phyloP scores from a whole-genome alignment of 1,140 invertebrate species.

The Ceratosolen fusciceps region DNA sequence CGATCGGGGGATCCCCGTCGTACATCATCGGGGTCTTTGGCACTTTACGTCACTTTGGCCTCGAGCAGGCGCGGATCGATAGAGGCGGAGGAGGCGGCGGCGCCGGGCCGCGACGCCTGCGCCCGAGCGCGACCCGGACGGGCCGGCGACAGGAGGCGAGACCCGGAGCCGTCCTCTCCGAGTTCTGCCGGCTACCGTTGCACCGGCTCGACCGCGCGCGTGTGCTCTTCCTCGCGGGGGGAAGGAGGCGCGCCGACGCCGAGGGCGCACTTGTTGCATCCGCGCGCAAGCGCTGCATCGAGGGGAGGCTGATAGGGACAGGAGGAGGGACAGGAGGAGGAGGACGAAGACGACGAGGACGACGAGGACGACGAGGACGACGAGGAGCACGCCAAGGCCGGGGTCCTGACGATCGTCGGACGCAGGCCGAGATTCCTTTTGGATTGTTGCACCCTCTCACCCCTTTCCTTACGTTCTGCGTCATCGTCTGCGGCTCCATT shows the following conservation, averaged over 20 bases:
- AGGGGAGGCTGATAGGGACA: too few relatives aligned
- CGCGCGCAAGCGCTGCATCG: not conserved
- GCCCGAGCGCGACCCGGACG: not conserved
- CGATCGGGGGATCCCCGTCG: conserved; percentile 3
- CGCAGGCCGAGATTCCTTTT: not conserved
- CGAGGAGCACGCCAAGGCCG: conserved; percentile 1
- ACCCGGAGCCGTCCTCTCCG: not conserved
- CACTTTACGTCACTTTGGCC: not conserved
- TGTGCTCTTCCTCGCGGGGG: not conserved
- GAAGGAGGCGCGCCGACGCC: not conserved
- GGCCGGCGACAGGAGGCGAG: not conserved
- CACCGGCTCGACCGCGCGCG: not conserved
- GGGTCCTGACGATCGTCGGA: not conserved
- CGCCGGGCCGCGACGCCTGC: conserved; percentile 43
- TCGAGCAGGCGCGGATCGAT: not conserved
- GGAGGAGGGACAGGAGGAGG: not conserved
- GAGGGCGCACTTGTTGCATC: not conserved
- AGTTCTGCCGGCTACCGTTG: not conserved
- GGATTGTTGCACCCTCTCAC: not conserved
- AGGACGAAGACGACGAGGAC: not conserved
- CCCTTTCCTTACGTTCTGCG: not conserved
- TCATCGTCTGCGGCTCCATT: too few relatives aligned
- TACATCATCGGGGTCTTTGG: not conserved
- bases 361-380: too few relatives aligned
- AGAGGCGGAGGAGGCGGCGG: not conserved